Conservation (phyloP, 2,113 vertebrate genomes). For the Enhydra lutris region DNA sequence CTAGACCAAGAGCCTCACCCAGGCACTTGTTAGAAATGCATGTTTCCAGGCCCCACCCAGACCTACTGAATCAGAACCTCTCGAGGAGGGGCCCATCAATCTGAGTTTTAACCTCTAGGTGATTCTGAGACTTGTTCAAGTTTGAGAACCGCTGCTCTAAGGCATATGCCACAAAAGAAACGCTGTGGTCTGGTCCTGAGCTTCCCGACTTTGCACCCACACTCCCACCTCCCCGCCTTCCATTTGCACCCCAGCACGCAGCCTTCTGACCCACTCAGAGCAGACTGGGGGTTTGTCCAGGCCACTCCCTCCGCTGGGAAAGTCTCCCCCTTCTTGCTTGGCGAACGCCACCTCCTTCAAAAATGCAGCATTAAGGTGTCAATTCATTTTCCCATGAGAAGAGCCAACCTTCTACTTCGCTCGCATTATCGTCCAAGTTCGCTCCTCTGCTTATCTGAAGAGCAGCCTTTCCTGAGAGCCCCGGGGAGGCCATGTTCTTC, state of each 20-base stretch:
- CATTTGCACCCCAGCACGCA: neutral
- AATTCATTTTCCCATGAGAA: neutral
- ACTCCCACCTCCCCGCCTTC: neutral
- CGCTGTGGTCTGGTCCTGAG: neutral
- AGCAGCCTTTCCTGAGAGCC: constrained; percentile 12
- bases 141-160: neutral
- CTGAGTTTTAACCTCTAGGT: neutral
- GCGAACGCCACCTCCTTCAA: neutral
- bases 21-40: neutral
- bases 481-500: neutral
- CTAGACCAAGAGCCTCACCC: neutral
- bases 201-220: neutral
- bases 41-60: neutral
- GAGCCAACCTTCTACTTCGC: neutral
- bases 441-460: neutral
- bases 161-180: neutral
- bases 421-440: neutral
- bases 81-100: neutral
- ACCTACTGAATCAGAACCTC: neutral
- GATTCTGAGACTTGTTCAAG: neutral
- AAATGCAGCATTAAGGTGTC: neutral
- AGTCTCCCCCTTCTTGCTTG: neutral
- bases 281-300: neutral
- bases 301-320: neutral
- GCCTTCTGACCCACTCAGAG: neutral